A percentile compares a stretch with the other conserved stretches of the same genome.
phyloP scores from a whole-genome alignment of 1,140 invertebrate genomes.

The Caenorhabditis briggsae region DNA sequence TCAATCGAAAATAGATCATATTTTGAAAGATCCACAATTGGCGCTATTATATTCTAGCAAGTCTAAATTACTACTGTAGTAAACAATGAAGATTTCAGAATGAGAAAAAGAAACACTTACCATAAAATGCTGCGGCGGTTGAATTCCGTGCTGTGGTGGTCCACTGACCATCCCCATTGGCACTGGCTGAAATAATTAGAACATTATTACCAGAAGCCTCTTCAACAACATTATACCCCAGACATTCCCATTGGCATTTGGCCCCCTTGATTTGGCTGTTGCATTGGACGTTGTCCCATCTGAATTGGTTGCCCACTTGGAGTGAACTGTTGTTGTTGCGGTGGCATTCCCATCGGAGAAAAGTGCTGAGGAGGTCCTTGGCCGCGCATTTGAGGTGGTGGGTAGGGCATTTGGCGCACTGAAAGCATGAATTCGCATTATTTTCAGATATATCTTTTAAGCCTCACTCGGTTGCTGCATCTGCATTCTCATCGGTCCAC shows the following conservation, averaged over 20 bases:
- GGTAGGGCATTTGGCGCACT: conserved; percentile 24
- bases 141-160: neutral
- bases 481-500: conserved; percentile 39
- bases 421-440: neutral
- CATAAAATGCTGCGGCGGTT: conserved; percentile 4
- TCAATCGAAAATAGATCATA: too few relatives aligned
- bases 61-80: too few relatives aligned
- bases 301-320: conserved; percentile 9
- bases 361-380: conserved; percentile 27
- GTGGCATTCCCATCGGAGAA: conserved; percentile 26
- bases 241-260: conserved; percentile 31
- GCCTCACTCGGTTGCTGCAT: conserved; percentile 7
- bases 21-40: too few relatives aligned
- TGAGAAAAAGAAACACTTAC: neutral
- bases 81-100: too few relatives aligned
- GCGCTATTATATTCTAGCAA: too few relatives aligned
- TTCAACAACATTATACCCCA: neutral
- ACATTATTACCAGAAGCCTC: too few relatives aligned
- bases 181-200: neutral
- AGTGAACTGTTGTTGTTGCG: conserved; percentile 14
- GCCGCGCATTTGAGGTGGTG: conserved; percentile 26
- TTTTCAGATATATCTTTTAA: too few relatives aligned
- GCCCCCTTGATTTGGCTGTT: neutral
- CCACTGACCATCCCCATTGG: conserved; percentile 35
- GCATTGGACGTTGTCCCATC: conserved; percentile 15